Conservation (phyloP, 2,113 vertebrate genomes). For the Xiphorhynchus elegans region DNA sequence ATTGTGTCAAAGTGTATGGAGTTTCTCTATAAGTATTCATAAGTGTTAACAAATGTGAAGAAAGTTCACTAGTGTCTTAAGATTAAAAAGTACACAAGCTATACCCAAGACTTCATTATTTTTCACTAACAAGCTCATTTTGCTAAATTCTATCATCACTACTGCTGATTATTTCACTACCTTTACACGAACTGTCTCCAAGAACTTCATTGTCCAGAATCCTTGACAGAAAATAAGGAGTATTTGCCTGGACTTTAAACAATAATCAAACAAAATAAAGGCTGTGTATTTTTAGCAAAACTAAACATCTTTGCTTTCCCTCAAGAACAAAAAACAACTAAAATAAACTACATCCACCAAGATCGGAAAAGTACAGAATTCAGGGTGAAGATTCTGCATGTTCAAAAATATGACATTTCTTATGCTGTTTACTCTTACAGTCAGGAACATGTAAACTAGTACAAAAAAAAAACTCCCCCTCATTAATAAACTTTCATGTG, state of each 20-base stretch:
- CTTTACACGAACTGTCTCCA: not conserved
- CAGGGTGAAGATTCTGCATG: not conserved
- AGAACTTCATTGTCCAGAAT: not conserved
- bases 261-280: not conserved
- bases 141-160: not conserved
- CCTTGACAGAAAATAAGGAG: not conserved
- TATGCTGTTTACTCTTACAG: not conserved
- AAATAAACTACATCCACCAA: not conserved
- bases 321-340: not conserved
- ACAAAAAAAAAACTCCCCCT: not conserved
- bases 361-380: not conserved
- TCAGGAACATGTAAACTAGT: not conserved
- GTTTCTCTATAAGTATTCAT: not conserved
- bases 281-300: not conserved
- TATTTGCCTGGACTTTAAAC: not conserved
- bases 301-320: not conserved
- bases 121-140: not conserved
- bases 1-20: accelerated
- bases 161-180: not conserved
- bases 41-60: not conserved
- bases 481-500: not conserved
- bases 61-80: not conserved
- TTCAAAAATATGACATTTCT: not conserved
- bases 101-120: not conserved
- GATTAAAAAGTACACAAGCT: not conserved